Conservation (phyloP, 2,888 invertebrate species). For the Idaea dimidiata region DNA sequence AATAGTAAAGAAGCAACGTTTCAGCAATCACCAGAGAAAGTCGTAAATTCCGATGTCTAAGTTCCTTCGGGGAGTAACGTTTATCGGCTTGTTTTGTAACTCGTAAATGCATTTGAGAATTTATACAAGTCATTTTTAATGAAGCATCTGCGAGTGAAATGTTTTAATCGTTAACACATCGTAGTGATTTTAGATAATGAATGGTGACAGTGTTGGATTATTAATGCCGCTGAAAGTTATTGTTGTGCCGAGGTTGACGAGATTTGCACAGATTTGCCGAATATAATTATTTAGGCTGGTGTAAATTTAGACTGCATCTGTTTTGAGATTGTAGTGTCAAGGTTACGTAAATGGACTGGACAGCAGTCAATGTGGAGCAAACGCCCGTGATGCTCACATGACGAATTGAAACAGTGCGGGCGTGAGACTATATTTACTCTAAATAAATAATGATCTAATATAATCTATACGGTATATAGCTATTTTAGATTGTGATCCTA, state of each 20-base stretch:
- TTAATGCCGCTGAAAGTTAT: slow-evolving; percentile 23
- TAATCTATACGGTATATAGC: slow-evolving; percentile 55
- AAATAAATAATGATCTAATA: slow-evolving; percentile 80
- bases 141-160: slow-evolving; percentile 29
- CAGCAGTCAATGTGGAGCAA: slow-evolving; percentile 49
- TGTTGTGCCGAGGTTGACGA: slow-evolving; percentile 17
- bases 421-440: slow-evolving; percentile 52
- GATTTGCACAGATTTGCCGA: slow-evolving; percentile 19
- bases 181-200: slow-evolving; percentile 15
- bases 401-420: slow-evolving; percentile 40
- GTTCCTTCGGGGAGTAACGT: slow-evolving; percentile 50
- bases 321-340: slow-evolving; percentile 57
- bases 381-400: slow-evolving; percentile 53
- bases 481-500: slow-evolving; percentile 64
- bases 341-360: slow-evolving; percentile 54
- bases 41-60: slow-evolving; percentile 46
- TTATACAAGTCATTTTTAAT: slow-evolving; percentile 32
- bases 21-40: slow-evolving; percentile 56
- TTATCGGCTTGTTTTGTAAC: slow-evolving; percentile 49
- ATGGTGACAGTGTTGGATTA: slow-evolving; percentile 14
- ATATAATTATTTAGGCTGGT: slow-evolving; percentile 30
- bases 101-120: slow-evolving; percentile 38
- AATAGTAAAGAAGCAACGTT: slow-evolving; percentile 35
- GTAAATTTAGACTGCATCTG: slow-evolving; percentile 38
- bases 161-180: slow-evolving; percentile 7